Evolutionary conservation across 2,797 vertebrate species (phyloP).

Genomic region (Rhyacichthys aspro): DNA sequence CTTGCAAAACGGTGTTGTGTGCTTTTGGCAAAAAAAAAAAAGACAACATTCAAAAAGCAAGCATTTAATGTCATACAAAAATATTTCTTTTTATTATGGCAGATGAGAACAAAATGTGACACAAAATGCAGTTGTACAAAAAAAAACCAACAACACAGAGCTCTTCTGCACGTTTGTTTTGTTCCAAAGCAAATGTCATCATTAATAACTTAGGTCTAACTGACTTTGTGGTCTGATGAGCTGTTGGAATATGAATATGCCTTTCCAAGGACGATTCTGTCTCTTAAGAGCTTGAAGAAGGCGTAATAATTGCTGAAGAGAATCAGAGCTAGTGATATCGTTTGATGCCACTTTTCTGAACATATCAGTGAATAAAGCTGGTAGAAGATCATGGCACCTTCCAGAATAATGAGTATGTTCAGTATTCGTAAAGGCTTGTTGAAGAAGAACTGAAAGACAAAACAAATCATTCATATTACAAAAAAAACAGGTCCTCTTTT

Average conservation of each 20-base stretch:
- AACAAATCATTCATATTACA: background rate
- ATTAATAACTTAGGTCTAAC: slow-evolving; percentile 65
- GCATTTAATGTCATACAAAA: slow-evolving; percentile 91
- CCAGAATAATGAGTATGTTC: slow-evolving; percentile 95
- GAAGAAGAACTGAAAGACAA: slow-evolving; percentile 91
- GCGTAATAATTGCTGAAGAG: slow-evolving; percentile 99
- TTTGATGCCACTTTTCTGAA: slow-evolving; percentile 99
- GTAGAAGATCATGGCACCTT: slow-evolving; percentile 97
- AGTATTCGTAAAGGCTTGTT: slow-evolving; percentile 97
- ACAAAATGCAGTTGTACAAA: slow-evolving; percentile 91
- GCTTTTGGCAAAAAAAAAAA: too few relatives aligned
- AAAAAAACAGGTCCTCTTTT: background rate
- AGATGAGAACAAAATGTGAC: slow-evolving; percentile 87
- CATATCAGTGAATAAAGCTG: slow-evolving; percentile 96
- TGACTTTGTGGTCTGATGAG: slow-evolving; percentile 90
- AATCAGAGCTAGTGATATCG: slow-evolving; percentile 94
- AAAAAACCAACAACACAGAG: slow-evolving; percentile 95
- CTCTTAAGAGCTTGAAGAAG: slow-evolving; percentile 97
- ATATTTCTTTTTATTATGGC: slow-evolving; percentile 94
- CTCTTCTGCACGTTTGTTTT: slow-evolving; percentile 79
- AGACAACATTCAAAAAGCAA: too few relatives aligned
- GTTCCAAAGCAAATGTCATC: slow-evolving; percentile 49
- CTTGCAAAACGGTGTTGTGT: too few relatives aligned
- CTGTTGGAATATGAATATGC: slow-evolving; percentile 91
- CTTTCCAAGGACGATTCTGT: slow-evolving; percentile 96